phyloP scores from a whole-genome alignment of 2,888 invertebrate species.

The Plagiodera versicolora region DNA sequence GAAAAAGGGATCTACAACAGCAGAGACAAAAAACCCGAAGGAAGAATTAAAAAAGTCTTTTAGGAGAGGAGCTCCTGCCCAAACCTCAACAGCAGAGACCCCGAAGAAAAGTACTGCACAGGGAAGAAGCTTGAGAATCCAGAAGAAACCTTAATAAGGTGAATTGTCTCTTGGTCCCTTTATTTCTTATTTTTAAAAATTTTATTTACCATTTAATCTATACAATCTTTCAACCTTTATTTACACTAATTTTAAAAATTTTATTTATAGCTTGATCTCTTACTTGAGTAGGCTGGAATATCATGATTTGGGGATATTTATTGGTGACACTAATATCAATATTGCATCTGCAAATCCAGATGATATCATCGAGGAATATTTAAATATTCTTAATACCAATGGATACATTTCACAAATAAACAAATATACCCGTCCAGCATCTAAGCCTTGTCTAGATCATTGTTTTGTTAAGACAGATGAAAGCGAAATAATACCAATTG shows the following conservation, averaged over 20 bases:
- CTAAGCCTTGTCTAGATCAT: slow-evolving; percentile 4
- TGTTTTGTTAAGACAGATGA: slow-evolving; percentile 6
- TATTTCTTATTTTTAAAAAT: background rate
- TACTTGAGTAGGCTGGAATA: slow-evolving; percentile 2
- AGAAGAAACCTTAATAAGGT: slow-evolving; percentile 2
- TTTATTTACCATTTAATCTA: background rate
- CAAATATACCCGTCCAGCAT: slow-evolving; percentile 6
- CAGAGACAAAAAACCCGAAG: slow-evolving; percentile 1
- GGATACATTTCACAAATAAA: slow-evolving; percentile 10
- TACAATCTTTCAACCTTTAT: background rate
- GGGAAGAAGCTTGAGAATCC: slow-evolving; percentile 1
- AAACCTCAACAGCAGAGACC: slow-evolving; percentile 2
- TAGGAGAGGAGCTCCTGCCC: background rate
- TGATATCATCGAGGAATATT: slow-evolving; percentile 8
- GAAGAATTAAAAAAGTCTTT: background rate
- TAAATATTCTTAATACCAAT: slow-evolving; percentile 4
- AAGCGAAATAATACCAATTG: slow-evolving; percentile 6
- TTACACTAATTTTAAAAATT: background rate
- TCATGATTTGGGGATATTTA: slow-evolving; percentile 2
- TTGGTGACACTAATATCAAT: slow-evolving; percentile 6
- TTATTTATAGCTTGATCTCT: background rate
- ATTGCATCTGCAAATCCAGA: slow-evolving; percentile 2
- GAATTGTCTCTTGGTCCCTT: background rate
- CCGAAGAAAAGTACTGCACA: background rate
- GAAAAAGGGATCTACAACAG: background rate